Conservation (phyloP, 1,140 invertebrate species). For the Lepidurus arcticus region DNA sequence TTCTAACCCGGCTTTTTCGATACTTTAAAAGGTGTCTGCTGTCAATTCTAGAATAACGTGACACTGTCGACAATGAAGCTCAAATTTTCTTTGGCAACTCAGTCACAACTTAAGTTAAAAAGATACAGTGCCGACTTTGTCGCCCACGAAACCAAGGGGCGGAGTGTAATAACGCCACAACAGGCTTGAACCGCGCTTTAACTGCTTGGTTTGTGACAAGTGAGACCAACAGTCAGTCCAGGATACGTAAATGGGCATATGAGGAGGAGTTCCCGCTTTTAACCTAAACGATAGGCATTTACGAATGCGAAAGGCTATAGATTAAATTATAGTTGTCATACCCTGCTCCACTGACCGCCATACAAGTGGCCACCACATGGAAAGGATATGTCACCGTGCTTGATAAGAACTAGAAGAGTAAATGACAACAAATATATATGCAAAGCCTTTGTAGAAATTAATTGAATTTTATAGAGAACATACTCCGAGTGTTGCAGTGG, state of each 20-base stretch:
- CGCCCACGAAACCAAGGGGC: constrained; percentile 6
- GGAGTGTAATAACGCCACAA: constrained; percentile 68
- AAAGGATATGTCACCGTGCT: constrained; percentile 77
- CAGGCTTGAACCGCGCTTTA: constrained; percentile 75
- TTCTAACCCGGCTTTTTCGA: background rate
- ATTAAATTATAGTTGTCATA: constrained; percentile 41
- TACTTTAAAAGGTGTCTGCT: background rate
- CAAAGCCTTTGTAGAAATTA: background rate
- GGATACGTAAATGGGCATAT: constrained; percentile 68
- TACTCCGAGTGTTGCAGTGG: constrained; percentile 52
- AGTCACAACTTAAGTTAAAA: background rate
- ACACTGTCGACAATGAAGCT: background rate
- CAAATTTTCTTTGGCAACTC: background rate
- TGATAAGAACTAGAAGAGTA: constrained; percentile 56
- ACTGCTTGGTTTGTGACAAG: constrained; percentile 60
- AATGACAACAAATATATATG: constrained; percentile 29
- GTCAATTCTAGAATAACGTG: background rate
- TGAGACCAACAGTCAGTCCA: constrained; percentile 77
- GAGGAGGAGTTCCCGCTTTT: constrained; percentile 64
- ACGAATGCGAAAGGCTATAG: constrained; percentile 27
- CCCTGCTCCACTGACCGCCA: constrained; percentile 72
- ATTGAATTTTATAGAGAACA: constrained; percentile 36
- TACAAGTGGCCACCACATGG: constrained; percentile 78
- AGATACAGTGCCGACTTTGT: background rate
- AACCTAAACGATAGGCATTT: constrained; percentile 51